Base-by-base conservation (phyloP, 2,888 invertebrate genomes). In the Volucella zonaria region DNA sequence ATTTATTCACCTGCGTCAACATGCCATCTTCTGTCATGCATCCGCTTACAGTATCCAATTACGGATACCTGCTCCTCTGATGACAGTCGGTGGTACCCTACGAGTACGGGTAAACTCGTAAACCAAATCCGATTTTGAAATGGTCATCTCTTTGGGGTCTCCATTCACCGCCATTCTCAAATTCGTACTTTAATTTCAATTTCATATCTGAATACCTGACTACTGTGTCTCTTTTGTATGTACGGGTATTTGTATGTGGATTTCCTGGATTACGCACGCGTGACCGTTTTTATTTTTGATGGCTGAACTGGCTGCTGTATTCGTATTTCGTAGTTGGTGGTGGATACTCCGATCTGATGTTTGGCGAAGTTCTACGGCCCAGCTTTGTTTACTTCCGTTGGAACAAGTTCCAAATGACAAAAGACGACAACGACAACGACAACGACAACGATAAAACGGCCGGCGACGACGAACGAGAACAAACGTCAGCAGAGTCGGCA, bases 261-360 rank as follows among this genome's bases (percentile, higher is more conserved):
- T 80, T 85, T 80, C 83, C 83, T 85, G 83, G 80, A 80, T 80
- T 85, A 85, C 80, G 83, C 83, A 85, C 83, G 83, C 83, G 83
- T 85, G 83, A 80, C 83, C 76, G 56, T 62, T 66, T 80, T 61
- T 71, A 73, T 73, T 49, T 58, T 70, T 66, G 74, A 15, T 64
- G 42, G 38, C 66, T 54, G 23, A 66, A 52, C 59, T 10, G 15
- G 42, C 40, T 52, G 10, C 11, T 59, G 58, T 31, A 31, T 31
- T 31, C 31, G 31, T 23, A 23, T 23, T 23, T 23, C 18, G 3
- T 38, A 45, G 31, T 4, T 67, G 56, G 23, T 77, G 76, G 47
- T 54, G 23, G 56, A 78, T 49, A 56, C 43, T 59, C 70, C 54
- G 31, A 61, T 58, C 23, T 18, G 56, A 62, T 75, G 68, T 80